These are phyloP conservation scores for Oreonectes daqikongensis DNA, from an alignment of 2,797 vertebrate genomes.

Conservation along the genomic window DNA sequence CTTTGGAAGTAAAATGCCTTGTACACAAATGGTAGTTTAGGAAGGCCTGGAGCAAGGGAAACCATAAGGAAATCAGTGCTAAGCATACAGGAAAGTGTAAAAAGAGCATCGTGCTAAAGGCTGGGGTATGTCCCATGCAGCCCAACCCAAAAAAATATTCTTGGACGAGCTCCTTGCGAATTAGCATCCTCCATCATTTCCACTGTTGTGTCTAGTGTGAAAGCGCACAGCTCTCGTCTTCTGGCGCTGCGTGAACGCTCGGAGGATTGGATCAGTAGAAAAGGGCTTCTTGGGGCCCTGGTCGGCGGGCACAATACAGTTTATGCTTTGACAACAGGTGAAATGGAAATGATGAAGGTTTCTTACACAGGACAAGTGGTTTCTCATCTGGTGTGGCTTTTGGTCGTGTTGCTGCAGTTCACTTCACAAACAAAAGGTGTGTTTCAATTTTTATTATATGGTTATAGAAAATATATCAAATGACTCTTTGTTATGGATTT, in stretches of 20 bases:
- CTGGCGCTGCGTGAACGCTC: background rate
- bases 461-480: background rate
- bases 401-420: constrained; percentile 34
- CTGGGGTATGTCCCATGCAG: constrained; percentile 36
- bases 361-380: background rate
- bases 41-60: constrained; percentile 15
- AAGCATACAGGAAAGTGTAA: constrained; percentile 38
- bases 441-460: background rate
- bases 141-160: constrained; percentile 46
- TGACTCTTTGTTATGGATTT: background rate
- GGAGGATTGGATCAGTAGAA: constrained; percentile 8
- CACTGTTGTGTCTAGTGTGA: background rate
- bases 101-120: constrained; percentile 17
- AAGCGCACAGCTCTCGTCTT: constrained; percentile 4
- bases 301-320: background rate
- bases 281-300: constrained; percentile 12
- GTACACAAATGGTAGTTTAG: constrained; percentile 43
- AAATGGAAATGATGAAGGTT: constrained; percentile 18
- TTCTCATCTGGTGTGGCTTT: constrained; percentile 17
- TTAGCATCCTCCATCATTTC: constrained; percentile 38
- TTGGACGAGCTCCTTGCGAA: constrained; percentile 49
- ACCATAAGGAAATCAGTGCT: constrained; percentile 44
- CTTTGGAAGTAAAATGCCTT: constrained; percentile 61
- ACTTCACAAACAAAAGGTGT: constrained; percentile 25
- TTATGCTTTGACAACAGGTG: background rate